phyloP scores from a whole-genome alignment of 2,888 invertebrate species.

The Lottia gigantea region DNA sequence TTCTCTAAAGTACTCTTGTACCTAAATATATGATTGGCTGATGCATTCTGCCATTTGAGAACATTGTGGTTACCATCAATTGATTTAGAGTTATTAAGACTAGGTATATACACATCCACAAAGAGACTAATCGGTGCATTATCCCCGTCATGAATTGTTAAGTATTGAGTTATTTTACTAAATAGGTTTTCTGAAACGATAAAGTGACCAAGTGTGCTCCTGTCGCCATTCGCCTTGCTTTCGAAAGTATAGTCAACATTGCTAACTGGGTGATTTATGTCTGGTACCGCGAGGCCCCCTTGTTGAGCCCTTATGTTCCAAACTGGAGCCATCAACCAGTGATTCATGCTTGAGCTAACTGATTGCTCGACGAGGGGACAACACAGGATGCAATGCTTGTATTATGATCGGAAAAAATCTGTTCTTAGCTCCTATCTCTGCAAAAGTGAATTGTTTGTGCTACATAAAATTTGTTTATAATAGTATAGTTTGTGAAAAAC shows the following conservation, averaged over 20 bases:
- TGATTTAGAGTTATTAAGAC: not conserved
- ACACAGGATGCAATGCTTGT: too few species aligned
- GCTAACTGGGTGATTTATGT: not conserved
- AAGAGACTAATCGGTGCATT: not conserved
- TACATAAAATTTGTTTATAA: too few species aligned
- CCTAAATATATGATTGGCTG: not conserved
- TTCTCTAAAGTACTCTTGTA: not conserved
- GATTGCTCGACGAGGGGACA: too few species aligned
- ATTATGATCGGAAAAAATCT: too few species aligned
- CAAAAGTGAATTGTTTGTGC: too few species aligned
- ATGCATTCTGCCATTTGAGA: too few species aligned
- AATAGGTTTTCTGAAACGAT: not conserved
- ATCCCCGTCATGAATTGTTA: conserved; percentile 1
- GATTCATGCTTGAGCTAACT: too few species aligned
- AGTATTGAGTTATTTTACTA: not conserved
- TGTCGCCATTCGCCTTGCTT: not conserved
- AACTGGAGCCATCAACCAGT: too few species aligned
- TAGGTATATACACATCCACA: not conserved
- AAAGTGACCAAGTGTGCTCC: not conserved
- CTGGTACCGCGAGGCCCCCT: too few species aligned
- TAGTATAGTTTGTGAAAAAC: too few species aligned
- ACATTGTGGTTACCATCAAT: not conserved
- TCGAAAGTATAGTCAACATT: not conserved
- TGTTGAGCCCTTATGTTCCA: too few species aligned
- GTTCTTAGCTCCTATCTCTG: too few species aligned